These are phyloP conservation scores for Mamestra brassicae DNA, from an alignment of 2,888 invertebrate genomes.

Conservation along the genomic window DNA sequence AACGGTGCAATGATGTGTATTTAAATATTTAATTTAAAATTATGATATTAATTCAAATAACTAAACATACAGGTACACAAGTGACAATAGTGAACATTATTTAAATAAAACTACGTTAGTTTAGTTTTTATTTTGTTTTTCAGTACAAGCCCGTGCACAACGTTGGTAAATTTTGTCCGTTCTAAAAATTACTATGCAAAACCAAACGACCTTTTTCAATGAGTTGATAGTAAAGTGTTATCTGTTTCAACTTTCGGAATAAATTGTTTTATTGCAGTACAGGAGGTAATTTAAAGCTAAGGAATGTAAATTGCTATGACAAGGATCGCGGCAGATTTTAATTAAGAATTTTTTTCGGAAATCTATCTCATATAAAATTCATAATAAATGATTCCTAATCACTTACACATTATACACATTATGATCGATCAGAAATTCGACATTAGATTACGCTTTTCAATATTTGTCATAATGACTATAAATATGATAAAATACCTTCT, in stretches of 20 bases:
- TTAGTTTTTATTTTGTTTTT: conserved; percentile 26
- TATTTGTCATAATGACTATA: not conserved
- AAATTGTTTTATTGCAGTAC: conserved; percentile 68
- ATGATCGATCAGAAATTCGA: not conserved
- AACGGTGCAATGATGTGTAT: conserved; percentile 42
- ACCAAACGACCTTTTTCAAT: conserved; percentile 54
- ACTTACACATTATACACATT: no score
- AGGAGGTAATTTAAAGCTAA: conserved; percentile 49
- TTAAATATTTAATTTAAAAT: conserved; percentile 23
- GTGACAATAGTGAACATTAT: conserved; percentile 16
- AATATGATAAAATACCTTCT: not conserved
- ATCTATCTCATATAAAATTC: conserved; percentile 7
- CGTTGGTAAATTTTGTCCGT: conserved; percentile 38
- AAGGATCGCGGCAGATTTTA: conserved; percentile 54
- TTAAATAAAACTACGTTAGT: conserved; percentile 24
- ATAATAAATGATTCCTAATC: not conserved
- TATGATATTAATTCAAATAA: conserved; percentile 47
- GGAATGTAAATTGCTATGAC: conserved; percentile 55
- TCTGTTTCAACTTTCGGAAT: conserved; percentile 66
- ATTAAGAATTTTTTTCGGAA: conserved; percentile 47
- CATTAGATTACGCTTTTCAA: not conserved
- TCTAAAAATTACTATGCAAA: conserved; percentile 67
- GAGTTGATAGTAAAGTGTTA: conserved; percentile 65
- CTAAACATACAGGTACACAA: conserved; percentile 51
- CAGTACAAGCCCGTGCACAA: conserved; percentile 31